Base-by-base conservation (phyloP, 2,113 vertebrate species). In the Melanocharis versteri region DNA sequence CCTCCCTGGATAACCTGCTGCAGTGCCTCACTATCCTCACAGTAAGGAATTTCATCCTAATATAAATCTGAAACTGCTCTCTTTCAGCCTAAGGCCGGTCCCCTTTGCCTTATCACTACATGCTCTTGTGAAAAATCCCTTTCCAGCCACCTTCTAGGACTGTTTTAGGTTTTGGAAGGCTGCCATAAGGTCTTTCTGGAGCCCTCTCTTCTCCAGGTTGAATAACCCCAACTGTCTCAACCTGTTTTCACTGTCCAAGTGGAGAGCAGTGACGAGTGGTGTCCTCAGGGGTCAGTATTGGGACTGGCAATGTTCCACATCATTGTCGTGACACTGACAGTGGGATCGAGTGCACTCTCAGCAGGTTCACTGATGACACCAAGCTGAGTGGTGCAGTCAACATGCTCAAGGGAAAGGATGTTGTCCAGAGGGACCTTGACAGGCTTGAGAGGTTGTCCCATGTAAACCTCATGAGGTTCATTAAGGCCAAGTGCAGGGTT, bases 311-410 rank as follows among this genome's bases (percentile, higher is more conserved):
- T 66, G 30, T 42, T 28, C n/a, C 11, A 35, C 37, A 20, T 5
- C 35, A 21, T 37, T 50, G 31, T 11, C 0, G 31, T 50, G 44
- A 26, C 35, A 26, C 0, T 0, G 13, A 6, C 51, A 16, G 30
- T 9, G 30, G 24, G 20, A 8, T 2, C 2, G 10, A 57, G 42
- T 11, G 30, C 10, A 2, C 51, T 5, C 14, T 3, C 70, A 85
- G 42, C 15, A 26, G 6, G 21, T 13, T 13, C 28, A 13, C 44
- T 24, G 31, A n/a, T 12, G 23, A 24, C 28, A 20, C 35, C 24
- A 13, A 39, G 42, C 35, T 57, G 30, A 40, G 42, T 48, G 35
- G 24, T 48, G 42, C 42, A 23, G 15, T 15, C 19, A 45, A 20
- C 18, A n/a, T 15, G 3, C 35, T 24, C 20, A 28, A 20, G 35